Conservation (phyloP, 2,113 vertebrate genomes). For the Tichodroma muraria region DNA sequence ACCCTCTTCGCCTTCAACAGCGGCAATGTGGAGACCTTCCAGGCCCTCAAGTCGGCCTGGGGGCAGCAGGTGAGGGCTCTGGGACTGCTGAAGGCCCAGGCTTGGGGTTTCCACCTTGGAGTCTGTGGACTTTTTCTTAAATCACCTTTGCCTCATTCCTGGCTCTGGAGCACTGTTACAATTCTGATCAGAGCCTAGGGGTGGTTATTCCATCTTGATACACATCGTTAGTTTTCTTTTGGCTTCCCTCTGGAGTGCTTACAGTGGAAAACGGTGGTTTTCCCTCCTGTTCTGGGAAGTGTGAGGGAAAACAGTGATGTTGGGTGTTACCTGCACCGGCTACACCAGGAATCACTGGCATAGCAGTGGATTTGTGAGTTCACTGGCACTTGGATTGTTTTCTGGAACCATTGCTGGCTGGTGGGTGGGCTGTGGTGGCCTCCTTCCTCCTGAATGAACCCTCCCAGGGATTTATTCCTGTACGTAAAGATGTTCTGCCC, state of each 20-base stretch:
- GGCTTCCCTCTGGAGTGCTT: not conserved
- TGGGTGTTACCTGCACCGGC: not conserved
- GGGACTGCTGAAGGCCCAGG: not conserved
- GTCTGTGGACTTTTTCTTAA: not conserved
- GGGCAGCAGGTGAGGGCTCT: constrained; percentile 85
- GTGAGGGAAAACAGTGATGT: not conserved
- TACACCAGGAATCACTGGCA: not conserved
- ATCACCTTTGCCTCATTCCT: not conserved
- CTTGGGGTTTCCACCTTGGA: fast-evolving
- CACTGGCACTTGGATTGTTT: not conserved
- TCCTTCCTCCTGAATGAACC: not conserved
- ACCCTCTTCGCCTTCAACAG: constrained; percentile 95
- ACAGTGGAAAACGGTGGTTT: not conserved
- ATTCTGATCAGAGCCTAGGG: fast-evolving
- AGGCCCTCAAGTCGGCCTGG: constrained; percentile 88
- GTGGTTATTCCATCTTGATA: not conserved
- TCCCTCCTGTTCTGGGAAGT: not conserved
- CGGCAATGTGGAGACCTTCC: constrained; percentile 92
- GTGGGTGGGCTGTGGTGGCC: not conserved
- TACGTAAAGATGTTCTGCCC: not conserved
- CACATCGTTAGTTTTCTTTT: fast-evolving
- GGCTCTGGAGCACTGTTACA: not conserved
- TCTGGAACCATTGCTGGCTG: not conserved
- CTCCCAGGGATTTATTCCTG: not conserved
- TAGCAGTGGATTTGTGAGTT: not conserved